Percentiles rank a stretch among this genome's conserved stretches.
Evolutionary conservation across 2,113 vertebrate genomes (phyloP).

Genomic region (Coryphaenoides rupestris): DNA sequence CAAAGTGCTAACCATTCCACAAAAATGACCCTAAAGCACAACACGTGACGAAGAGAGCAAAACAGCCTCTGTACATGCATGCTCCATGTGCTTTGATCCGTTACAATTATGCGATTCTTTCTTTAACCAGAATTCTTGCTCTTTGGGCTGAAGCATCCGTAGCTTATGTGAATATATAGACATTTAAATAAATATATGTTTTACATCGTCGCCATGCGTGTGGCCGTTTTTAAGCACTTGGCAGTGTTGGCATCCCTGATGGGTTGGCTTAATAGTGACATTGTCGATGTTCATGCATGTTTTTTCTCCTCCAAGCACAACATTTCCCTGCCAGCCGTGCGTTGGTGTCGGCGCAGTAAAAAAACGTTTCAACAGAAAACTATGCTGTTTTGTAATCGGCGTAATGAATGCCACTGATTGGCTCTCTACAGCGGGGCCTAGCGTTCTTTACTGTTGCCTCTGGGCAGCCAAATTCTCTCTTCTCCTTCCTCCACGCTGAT

Average conservation of each 20-base stretch:
- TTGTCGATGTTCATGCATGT: slow-evolving; percentile 25
- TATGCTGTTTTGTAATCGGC: slow-evolving; percentile 44
- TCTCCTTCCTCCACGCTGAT: slow-evolving; percentile 37
- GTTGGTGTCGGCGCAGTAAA: slow-evolving; percentile 19
- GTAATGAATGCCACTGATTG: slow-evolving; percentile 29
- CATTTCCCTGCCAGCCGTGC: slow-evolving; percentile 30
- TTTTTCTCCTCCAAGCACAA: slow-evolving; percentile 23
- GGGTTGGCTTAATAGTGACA: slow-evolving; percentile 16
- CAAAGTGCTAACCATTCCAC: too few species aligned
- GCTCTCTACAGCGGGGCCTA: slow-evolving; percentile 31
- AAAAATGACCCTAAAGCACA: too few species aligned
- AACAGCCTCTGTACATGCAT: too few species aligned
- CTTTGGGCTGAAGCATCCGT: too few species aligned
- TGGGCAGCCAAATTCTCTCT: slow-evolving; percentile 31
- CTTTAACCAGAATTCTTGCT: too few species aligned
- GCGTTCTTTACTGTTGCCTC: slow-evolving; percentile 29
- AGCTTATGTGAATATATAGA: too few species aligned
- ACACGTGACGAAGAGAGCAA: too few species aligned
- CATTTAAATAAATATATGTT: not conserved
- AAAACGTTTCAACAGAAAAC: slow-evolving; percentile 29
- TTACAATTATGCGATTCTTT: too few species aligned
- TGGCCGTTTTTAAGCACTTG: too few species aligned
- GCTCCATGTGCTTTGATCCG: too few species aligned
- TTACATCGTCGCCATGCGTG: too few species aligned
- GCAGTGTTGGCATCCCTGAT: not conserved